These are phyloP conservation scores for Aphis craccivora DNA, from an alignment of 1,140 invertebrate species.

Conservation along the genomic window DNA sequence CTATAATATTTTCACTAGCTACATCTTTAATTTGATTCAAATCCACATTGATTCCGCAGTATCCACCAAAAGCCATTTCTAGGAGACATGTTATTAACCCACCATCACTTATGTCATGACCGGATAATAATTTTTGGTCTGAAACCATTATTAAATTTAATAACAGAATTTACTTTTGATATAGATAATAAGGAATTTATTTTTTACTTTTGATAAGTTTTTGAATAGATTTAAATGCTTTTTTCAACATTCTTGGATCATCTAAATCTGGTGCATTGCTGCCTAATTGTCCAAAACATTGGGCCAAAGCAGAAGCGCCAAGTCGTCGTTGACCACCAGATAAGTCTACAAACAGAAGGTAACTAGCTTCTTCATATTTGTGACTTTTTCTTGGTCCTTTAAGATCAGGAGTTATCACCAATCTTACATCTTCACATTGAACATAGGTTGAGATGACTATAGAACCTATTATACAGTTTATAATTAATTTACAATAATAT, in stretches of 20 bases:
- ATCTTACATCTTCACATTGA: slow-evolving; percentile 85
- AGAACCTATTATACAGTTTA: slow-evolving; percentile 69
- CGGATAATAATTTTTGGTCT: slow-evolving; percentile 80
- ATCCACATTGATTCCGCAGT: slow-evolving; percentile 80
- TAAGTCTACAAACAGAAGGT: slow-evolving; percentile 76
- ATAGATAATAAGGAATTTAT: neutral
- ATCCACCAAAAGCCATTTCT: slow-evolving; percentile 95
- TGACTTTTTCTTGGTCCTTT: slow-evolving; percentile 71
- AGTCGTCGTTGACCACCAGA: slow-evolving; percentile 73
- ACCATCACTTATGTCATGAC: slow-evolving; percentile 97
- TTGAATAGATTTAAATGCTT: slow-evolving; percentile 85
- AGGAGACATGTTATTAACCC: slow-evolving; percentile 88
- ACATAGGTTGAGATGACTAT: slow-evolving; percentile 95
- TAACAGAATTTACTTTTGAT: slow-evolving; percentile 20
- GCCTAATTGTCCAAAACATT: slow-evolving; percentile 88
- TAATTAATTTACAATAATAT: neutral
- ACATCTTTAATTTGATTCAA: slow-evolving; percentile 65
- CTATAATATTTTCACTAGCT: slow-evolving; percentile 64
- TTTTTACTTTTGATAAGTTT: slow-evolving; percentile 75
- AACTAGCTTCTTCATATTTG: slow-evolving; percentile 36
- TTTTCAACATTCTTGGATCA: slow-evolving; percentile 71
- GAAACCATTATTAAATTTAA: slow-evolving; percentile 60
- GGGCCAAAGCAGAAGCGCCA: slow-evolving; percentile 91
- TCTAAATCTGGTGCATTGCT: slow-evolving; percentile 82
- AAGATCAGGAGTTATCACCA: slow-evolving; percentile 87